These are phyloP conservation scores for Mesochorus sp. DNA, from an alignment of 2,888 invertebrate genomes.

Conservation along the genomic window DNA sequence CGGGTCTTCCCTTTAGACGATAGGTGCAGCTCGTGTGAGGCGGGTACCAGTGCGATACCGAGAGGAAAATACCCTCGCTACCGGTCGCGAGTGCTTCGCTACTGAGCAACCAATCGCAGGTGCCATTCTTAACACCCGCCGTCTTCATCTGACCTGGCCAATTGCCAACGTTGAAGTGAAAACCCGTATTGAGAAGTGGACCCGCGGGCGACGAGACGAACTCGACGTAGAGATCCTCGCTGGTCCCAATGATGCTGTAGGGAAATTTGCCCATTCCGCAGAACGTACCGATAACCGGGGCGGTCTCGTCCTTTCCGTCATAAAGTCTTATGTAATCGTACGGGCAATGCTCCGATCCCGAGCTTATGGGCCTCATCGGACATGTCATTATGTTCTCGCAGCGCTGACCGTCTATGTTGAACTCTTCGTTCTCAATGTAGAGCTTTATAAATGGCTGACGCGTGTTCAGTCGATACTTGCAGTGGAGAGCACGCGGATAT, in stretches of 20 bases:
- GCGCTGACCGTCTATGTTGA: conserved; percentile 95
- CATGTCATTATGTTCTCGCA: conserved; percentile 98
- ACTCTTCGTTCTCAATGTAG: conserved; percentile 96
- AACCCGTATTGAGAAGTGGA: conserved; percentile 94
- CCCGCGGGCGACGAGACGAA: conserved; percentile 95
- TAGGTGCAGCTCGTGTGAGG: conserved; percentile 96
- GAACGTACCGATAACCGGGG: conserved; percentile 94
- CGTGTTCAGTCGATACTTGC: conserved; percentile 95
- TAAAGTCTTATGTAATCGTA: conserved; percentile 95
- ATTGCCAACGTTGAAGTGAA: conserved; percentile 97
- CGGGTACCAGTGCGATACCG: conserved; percentile 97
- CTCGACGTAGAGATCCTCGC: conserved; percentile 93
- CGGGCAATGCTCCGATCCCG: conserved; percentile 93
- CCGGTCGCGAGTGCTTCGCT: conserved; percentile 91
- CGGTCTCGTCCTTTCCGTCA: conserved; percentile 94
- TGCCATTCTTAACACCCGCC: conserved; percentile 92
- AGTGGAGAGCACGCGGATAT: conserved; percentile 94
- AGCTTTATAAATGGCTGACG: conserved; percentile 94
- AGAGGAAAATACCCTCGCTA: conserved; percentile 94
- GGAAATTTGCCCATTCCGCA: conserved; percentile 95
- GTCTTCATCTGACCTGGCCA: conserved; percentile 97
- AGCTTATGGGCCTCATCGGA: conserved; percentile 95
- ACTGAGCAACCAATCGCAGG: conserved; percentile 94
- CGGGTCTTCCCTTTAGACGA: conserved; percentile 92
- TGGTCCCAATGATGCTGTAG: conserved; percentile 96